Conservation (phyloP, 1,140 invertebrate species). For the Ostrea edulis region DNA sequence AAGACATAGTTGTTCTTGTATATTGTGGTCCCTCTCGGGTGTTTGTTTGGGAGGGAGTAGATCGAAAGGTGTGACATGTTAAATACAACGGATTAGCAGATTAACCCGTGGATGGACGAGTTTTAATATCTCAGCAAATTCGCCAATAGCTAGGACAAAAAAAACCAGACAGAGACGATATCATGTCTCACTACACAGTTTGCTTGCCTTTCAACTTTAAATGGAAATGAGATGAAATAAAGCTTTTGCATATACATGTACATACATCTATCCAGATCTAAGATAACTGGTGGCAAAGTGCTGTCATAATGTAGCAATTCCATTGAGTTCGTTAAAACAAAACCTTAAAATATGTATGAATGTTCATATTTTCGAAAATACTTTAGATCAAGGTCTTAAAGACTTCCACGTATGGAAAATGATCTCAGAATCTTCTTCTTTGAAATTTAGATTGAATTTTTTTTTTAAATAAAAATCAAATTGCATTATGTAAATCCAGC, state of each 20-base stretch:
- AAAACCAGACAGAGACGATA: too few species aligned
- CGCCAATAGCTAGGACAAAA: too few species aligned
- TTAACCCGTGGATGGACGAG: too few species aligned
- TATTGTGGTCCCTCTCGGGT: too few species aligned
- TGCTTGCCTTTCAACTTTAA: too few species aligned
- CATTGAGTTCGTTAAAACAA: neutral
- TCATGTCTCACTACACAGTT: too few species aligned
- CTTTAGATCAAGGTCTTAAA: neutral
- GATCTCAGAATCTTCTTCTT: neutral
- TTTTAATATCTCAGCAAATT: too few species aligned
- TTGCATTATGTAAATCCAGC: constrained; percentile 15
- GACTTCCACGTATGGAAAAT: neutral
- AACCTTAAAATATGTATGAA: neutral
- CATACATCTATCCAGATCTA: neutral
- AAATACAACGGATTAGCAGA: too few species aligned
- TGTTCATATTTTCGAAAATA: neutral
- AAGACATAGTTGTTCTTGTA: too few species aligned
- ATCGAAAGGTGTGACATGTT: too few species aligned
- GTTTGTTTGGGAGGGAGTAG: too few species aligned
- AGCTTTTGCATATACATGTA: neutral
- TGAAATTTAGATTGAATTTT: neutral
- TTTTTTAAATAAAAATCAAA: neutral
- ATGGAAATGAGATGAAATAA: too few species aligned
- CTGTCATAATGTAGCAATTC: neutral
- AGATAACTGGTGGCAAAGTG: neutral